Evolutionary conservation across 2,113 vertebrate species (phyloP).

Genomic region (Mormyrus lacerda): DNA sequence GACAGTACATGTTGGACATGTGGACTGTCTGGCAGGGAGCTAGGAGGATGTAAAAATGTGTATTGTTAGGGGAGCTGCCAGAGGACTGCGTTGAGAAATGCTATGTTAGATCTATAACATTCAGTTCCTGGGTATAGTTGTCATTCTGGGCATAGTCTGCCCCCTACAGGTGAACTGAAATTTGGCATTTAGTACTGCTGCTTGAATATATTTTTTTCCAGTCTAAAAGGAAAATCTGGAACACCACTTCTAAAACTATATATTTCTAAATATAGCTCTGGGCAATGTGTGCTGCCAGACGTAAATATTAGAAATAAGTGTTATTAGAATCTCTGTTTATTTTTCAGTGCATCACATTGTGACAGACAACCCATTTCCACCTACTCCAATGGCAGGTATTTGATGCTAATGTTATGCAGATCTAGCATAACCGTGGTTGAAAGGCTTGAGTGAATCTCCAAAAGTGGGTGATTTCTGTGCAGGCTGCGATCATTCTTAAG

Average conservation of each 20-base stretch:
- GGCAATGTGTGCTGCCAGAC: not conserved
- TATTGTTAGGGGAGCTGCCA: not conserved
- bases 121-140: not conserved
- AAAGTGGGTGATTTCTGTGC: not conserved
- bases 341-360: conserved; percentile 66
- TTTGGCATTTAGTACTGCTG: not conserved
- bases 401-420: not conserved
- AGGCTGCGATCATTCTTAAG: not conserved
- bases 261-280: not conserved
- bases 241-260: not conserved
- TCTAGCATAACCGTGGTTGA: not conserved
- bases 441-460: not conserved
- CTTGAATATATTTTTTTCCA: not conserved
- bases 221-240: not conserved
- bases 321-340: conserved; percentile 15
- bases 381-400: conserved; percentile 55
- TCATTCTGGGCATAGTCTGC: conserved; percentile 7
- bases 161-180: conserved; percentile 2
- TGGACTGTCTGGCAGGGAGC: no score
- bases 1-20: not conserved
- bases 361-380: conserved; percentile 63
- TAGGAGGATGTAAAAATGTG: no score
- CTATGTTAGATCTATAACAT: not conserved
- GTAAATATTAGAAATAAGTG: not conserved
- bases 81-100: not conserved